Base-by-base conservation (phyloP, 64 coral and sea anemone species). In the Exaiptasia diaphana region DNA sequence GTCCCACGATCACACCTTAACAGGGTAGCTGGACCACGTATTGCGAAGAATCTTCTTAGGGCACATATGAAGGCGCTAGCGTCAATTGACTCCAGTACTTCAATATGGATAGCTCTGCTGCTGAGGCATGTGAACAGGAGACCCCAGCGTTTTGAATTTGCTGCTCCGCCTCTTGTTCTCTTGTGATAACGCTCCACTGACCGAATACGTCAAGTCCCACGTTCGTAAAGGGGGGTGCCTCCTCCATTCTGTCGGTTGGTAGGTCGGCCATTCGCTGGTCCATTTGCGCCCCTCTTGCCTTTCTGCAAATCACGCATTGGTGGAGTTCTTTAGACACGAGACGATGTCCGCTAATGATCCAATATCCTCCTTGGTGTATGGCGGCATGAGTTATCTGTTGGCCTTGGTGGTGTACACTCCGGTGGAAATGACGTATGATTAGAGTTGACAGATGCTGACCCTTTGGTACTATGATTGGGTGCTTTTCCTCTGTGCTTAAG, bases 351-450 rank as follows among this genome's bases (percentile, higher is more conserved):
- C 56, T 57, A 45, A 80, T 30, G 4, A 80, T 8, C 77, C 77
- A 80, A 23, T 20, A 80, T 13, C 77, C 58, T 22, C 24, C 77
- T 65, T 62, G 34, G 1, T 23, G 56, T 2, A 67, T 57, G 0
- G 77, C 77, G 3, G 43, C 58, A 15, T 21, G 2, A 3, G 77
- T 65, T 0, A 80, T 64, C 23, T 46, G 57, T 29, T 37, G 38
- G 2, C 56, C 57, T 80, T 80, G 77, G 13, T 80, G 77, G 53
- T 80, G 32, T 4, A 28, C 58, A 9, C 50, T 75, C n/a, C 29
- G 11, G 20, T 75, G 71, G 11, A 15, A 15, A 21, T 75, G 71
- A 0, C 21, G 1, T 12, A 53, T 21, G n/a, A 75, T 11, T 50
- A 75, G 41, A 3, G 3, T 4, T 18, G 71, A 75, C 17, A 75